A percentile compares a stretch with the other conserved stretches of the same genome.
phyloP scores from a whole-genome alignment of 2,888 invertebrate species.

The Morpho achilles region DNA sequence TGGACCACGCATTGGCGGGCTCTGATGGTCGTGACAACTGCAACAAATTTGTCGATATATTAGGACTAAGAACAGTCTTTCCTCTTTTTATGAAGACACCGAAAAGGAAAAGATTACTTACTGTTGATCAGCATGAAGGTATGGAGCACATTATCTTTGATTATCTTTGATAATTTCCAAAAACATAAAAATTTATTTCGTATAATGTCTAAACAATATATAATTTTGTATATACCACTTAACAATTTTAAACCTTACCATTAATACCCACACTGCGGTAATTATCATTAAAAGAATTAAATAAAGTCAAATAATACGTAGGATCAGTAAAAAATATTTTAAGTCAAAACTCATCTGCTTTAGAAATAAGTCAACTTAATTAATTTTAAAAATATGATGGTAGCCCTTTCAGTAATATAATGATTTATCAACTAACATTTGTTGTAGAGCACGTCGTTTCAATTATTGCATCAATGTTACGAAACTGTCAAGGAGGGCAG shows the following conservation, averaged over 20 bases:
- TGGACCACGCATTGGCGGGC: slow-evolving; percentile 98
- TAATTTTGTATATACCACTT: no score
- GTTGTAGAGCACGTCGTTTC: slow-evolving; percentile 92
- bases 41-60: slow-evolving; percentile 98
- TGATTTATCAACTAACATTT: not conserved
- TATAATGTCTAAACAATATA: no score
- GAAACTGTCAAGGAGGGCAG: slow-evolving; percentile 94
- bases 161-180: no score
- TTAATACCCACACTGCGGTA: no score
- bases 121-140: slow-evolving; percentile 94
- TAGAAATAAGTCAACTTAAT: no score
- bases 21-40: slow-evolving; percentile 96
- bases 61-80: slow-evolving; percentile 97
- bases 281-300: no score
- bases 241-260: no score
- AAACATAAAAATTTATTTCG: no score
- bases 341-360: no score
- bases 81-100: slow-evolving; percentile 99
- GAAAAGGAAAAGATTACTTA: slow-evolving; percentile 88
- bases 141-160: slow-evolving; percentile 9
- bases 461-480: slow-evolving; percentile 94
- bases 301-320: not conserved
- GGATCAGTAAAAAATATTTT: no score
- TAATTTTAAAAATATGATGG: no score
- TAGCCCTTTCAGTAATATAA: no score